Evolutionary conservation across 2,888 invertebrate species (phyloP), one percentile per base, ranked within the genome.

Genomic region (Chelonus formosanus): DNA sequence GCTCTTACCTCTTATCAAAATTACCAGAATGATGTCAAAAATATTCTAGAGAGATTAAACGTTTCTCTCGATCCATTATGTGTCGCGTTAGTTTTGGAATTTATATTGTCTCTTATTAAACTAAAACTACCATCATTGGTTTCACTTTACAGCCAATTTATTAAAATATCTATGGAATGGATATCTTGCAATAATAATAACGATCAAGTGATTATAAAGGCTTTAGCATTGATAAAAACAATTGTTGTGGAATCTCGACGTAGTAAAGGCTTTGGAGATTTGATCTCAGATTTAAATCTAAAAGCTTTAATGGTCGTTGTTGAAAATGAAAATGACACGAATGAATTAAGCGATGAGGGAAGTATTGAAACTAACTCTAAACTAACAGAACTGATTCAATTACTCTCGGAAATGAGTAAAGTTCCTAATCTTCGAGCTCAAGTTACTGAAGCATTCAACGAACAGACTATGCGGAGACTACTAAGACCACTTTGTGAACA

Each of bases 11-110:
- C 78, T 60, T 84, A 84, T 70, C 52, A 74, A 32, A 76, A 76
- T 64, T 87, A 86, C 68, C 75, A 74, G 1, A 74, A 73, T 45
- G 83, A 86, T 70, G 78, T 87, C 1, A 75, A 81, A 58, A 74
- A 76, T 45, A 78, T 87, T 66, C 70, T 87, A 35, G 71, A 77
- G 8, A 83, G 82, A 70, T 72, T 84, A 35, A 79, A 78, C 62
- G 74, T 72, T 5, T 71, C 78, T 52, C 79, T 80, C 0, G 80
- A 85, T 70, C 81, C 85, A 3, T 87, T 88, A 73, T 88, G 87
- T 67, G 82, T 86, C 53, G 80, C 84, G 6, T 74, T 86, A 2
- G 72, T 88, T 8, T 85, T 88, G 73, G 86, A 87, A 74, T 88
- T 88, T 75, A 76, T 88, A 31, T 76, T 84, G 47, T 85, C 84